Evolutionary conservation across 2,113 vertebrate species (phyloP).

Genomic region (Elephas maximus): DNA sequence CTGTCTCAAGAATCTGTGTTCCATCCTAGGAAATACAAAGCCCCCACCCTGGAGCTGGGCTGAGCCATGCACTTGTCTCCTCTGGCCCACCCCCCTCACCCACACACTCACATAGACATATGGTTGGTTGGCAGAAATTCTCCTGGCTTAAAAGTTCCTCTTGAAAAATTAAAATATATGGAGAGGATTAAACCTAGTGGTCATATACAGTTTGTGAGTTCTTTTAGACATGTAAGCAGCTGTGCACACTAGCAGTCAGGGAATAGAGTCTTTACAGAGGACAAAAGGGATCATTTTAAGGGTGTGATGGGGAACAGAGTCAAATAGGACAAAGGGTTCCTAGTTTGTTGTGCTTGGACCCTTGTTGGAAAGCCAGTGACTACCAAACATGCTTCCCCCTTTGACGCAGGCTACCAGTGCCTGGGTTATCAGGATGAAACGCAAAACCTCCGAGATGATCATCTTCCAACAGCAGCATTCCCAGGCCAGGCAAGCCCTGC

Average conservation of each 20-base stretch:
- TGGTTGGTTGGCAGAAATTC: constrained; percentile 16
- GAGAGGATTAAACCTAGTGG: background rate
- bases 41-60: background rate
- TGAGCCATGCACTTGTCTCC: background rate
- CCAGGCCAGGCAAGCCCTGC: background rate
- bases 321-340: background rate
- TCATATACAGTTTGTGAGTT: background rate
- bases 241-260: background rate
- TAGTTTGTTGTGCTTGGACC: background rate
- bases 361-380: constrained; percentile 23
- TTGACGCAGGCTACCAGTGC: background rate
- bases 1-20: background rate
- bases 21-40: background rate
- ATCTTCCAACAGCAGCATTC: background rate
- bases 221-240: background rate
- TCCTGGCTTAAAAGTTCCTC: background rate
- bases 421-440: background rate
- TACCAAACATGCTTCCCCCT: background rate
- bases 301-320: background rate
- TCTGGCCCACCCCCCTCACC: background rate
- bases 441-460: constrained; percentile 11
- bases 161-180: constrained; percentile 37
- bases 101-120: background rate
- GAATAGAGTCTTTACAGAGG: background rate
- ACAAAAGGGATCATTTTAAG: constrained; percentile 19